Evolutionary conservation across 2,797 vertebrate species (phyloP).

Genomic region (Takifugu ocellatus): DNA sequence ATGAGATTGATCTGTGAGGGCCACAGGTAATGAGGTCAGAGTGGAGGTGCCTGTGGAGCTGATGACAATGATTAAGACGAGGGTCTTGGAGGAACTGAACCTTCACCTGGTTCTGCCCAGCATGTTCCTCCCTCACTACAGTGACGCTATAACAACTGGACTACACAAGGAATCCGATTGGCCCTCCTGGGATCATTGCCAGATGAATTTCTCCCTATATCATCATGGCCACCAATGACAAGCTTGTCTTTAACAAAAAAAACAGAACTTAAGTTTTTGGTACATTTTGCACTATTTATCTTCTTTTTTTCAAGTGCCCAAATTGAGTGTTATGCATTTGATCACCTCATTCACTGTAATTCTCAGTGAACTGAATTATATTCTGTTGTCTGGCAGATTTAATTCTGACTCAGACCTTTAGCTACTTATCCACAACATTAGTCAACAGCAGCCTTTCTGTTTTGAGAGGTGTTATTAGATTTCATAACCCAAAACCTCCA

Average conservation of each 20-base stretch:
- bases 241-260: no score
- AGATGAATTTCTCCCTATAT: no score
- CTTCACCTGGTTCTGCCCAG: conserved; percentile 44
- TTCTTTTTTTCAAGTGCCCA: no score
- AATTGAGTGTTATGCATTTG: conserved; percentile 31
- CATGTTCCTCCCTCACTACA: conserved; percentile 33
- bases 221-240: no score
- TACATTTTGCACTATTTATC: no score
- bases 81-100: conserved; percentile 46
- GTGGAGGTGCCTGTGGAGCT: conserved; percentile 47
- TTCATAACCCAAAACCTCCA: not conserved
- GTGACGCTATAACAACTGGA: not conserved
- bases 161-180: no score
- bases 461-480: conserved; percentile 2
- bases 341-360: conserved; percentile 37
- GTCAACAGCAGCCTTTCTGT: conserved; percentile 14
- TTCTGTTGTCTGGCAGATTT: conserved; percentile 11
- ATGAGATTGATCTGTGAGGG: conserved; percentile 50
- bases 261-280: no score
- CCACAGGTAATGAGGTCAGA: conserved; percentile 48
- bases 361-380: not conserved
- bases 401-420: conserved; percentile 25
- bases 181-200: no score
- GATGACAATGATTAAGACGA: conserved; percentile 60
- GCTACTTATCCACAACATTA: conserved; percentile 17